Evolutionary conservation across 2,797 vertebrate species (phyloP).

Genomic region (Sebastes vulpes): DNA sequence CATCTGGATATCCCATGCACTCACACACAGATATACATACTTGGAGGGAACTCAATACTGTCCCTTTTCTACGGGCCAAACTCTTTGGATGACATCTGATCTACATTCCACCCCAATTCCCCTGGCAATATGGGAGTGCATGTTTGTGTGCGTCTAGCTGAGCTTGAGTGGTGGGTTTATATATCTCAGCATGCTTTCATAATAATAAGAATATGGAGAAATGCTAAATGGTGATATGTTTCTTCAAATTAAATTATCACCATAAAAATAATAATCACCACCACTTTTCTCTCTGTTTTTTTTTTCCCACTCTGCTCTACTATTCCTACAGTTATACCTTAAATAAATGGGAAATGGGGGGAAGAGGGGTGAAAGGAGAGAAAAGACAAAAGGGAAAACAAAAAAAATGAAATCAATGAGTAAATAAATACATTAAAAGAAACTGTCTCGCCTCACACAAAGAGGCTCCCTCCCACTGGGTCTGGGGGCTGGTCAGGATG

Average conservation of each 20-base stretch:
- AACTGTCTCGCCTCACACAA: too few relatives aligned
- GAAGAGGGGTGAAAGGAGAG: too few relatives aligned
- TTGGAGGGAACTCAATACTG: slow-evolving; percentile 73
- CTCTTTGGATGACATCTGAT: slow-evolving; percentile 78
- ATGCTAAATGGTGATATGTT: background rate
- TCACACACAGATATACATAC: slow-evolving; percentile 28
- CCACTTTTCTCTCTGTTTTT: too few relatives aligned
- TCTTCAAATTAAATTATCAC: background rate
- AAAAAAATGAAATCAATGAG: too few relatives aligned
- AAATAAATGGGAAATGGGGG: too few relatives aligned
- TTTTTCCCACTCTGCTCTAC: too few relatives aligned
- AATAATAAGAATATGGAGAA: background rate
- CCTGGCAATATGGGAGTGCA: slow-evolving; percentile 56
- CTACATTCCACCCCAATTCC: slow-evolving; percentile 75
- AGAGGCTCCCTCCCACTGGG: too few relatives aligned
- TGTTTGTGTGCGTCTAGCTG: slow-evolving; percentile 15
- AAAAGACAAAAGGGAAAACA: too few relatives aligned
- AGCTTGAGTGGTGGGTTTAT: slow-evolving; percentile 30
- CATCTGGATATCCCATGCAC: slow-evolving; percentile 49
- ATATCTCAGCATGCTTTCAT: slow-evolving; percentile 12
- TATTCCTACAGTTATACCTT: too few relatives aligned
- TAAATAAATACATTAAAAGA: too few relatives aligned
- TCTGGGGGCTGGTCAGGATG: too few relatives aligned
- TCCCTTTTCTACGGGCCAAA: slow-evolving; percentile 72
- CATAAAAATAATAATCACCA: too few relatives aligned